Base-by-base conservation (phyloP, 2,113 vertebrate genomes). In the Cyprinodon brontotheroides region DNA sequence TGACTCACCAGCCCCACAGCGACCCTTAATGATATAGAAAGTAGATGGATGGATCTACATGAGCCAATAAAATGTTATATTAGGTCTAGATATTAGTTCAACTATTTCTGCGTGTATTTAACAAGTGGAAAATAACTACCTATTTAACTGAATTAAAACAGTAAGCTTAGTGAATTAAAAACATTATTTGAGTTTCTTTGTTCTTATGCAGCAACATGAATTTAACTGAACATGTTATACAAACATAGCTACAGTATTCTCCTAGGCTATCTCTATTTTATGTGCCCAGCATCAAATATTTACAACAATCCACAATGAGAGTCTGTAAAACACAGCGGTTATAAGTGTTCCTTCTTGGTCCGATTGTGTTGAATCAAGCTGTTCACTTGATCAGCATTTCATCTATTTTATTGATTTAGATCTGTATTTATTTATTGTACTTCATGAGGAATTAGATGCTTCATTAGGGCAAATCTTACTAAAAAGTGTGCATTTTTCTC, bases 271-370 rank as follows among this genome's bases (percentile, higher is more conserved):
- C 61, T 45, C 57, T 60, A 29, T 63, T 64, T 63, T 50, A 72
- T 63, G 9, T 63, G 29, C 48, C 50, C 41, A 39, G 43, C 69
- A 71, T 72, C 43, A 72, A 62, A 72, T 72, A 72, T 72, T 72
- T 63, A 48, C 70, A 72, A 47, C 61, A 62, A n/a, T 43, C 60
- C 37, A 43, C 41, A 72, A 29, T 3, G 3, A 48, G 29, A 72
- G 70, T 72, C 15, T 48, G 59, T 71, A 36, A 62, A 63, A 48
- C 70, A 48, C 60, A 38, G 70, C 61, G 38, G 59, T 36, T 71
- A 37, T 61, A 62, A 43, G 41, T 37, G 60, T 43, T 12, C 15
- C 20, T 60, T 70, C 60, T 45, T 71, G 22, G 3, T 61, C 37
- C 39, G 22, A 71, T 61, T 60, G 38, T 15, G 14, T n/a, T 29